Percentiles rank a stretch among this genome's conserved stretches.
phyloP scores from a whole-genome alignment of 2,113 vertebrate species.

The Alces alces region DNA sequence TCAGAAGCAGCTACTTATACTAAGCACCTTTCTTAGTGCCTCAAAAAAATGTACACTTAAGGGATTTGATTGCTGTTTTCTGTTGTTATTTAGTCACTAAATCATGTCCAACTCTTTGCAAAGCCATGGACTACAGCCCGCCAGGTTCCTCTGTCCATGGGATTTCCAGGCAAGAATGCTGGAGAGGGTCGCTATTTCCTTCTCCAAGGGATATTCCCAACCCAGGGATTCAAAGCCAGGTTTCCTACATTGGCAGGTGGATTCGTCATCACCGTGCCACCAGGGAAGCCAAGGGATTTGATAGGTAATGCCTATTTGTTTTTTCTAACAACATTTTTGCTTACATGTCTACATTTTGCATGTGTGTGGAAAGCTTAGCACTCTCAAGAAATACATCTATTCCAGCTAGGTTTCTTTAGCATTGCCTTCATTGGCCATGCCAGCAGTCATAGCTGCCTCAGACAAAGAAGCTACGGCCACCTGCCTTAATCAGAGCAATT shows the following conservation, averaged over 20 bases:
- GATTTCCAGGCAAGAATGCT: background rate
- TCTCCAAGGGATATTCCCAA: background rate
- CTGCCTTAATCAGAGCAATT: background rate
- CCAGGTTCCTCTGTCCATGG: background rate
- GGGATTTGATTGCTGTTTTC: background rate
- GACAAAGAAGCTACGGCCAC: background rate
- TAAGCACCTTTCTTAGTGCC: background rate
- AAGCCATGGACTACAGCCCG: background rate
- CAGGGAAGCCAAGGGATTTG: background rate
- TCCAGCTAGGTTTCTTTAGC: background rate
- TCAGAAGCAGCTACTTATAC: background rate
- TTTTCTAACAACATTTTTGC: background rate
- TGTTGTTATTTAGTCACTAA: background rate
- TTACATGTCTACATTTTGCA: background rate
- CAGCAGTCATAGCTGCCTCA: background rate
- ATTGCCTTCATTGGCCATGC: background rate
- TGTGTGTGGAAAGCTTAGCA: background rate
- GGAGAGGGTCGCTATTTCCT: background rate
- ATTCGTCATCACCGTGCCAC: background rate
- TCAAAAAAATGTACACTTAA: background rate
- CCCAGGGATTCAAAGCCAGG: background rate
- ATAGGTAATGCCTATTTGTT: rapidly evolving
- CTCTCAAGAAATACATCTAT: background rate
- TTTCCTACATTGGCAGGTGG: background rate
- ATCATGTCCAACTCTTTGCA: background rate